Percentiles rank a stretch among this genome's conserved stretches.
phyloP scores from a whole-genome alignment of 2,113 vertebrate species.

The Oryctolagus cuniculus region DNA sequence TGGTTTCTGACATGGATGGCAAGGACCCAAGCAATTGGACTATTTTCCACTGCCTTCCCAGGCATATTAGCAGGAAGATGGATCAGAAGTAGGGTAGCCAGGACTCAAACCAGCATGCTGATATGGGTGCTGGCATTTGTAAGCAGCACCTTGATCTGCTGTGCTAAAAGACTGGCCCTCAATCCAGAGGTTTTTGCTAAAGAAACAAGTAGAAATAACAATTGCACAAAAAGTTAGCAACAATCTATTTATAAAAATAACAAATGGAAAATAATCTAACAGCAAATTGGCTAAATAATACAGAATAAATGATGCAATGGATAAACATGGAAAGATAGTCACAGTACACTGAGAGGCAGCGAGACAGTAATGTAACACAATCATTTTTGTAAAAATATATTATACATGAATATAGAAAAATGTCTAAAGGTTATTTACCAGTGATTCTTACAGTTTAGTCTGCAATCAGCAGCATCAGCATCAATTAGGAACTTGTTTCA shows the following conservation, averaged over 20 bases:
- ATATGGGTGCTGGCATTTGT: too few relatives aligned
- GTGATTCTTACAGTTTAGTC: slow-evolving; percentile 4
- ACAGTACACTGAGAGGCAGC: slow-evolving; percentile 24
- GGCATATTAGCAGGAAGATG: too few relatives aligned
- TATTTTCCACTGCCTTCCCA: too few relatives aligned
- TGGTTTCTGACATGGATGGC: too few relatives aligned
- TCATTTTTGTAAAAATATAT: neutral
- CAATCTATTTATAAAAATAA: slow-evolving; percentile 4
- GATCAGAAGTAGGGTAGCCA: too few relatives aligned
- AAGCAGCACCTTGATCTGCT: too few relatives aligned
- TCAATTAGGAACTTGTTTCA: neutral
- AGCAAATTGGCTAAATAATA: slow-evolving; percentile 41
- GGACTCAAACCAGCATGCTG: too few relatives aligned
- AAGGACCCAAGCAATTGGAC: too few relatives aligned
- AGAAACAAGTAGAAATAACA: slow-evolving; percentile 57
- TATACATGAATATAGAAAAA: slow-evolving; percentile 31
- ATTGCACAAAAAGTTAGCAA: slow-evolving; percentile 31
- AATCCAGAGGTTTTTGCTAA: slow-evolving; percentile 45
- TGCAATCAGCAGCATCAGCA: neutral
- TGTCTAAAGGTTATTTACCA: slow-evolving; percentile 2
- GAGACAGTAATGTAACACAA: slow-evolving; percentile 14
- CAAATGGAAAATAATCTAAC: slow-evolving; percentile 19
- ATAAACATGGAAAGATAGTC: slow-evolving; percentile 29
- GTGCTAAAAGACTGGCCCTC: too few relatives aligned
- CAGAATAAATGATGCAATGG: neutral